Percentiles rank a stretch among this genome's conserved stretches.
Evolutionary conservation across 2,888 invertebrate species (phyloP).

Genomic region (Lycophotia porphyrea): DNA sequence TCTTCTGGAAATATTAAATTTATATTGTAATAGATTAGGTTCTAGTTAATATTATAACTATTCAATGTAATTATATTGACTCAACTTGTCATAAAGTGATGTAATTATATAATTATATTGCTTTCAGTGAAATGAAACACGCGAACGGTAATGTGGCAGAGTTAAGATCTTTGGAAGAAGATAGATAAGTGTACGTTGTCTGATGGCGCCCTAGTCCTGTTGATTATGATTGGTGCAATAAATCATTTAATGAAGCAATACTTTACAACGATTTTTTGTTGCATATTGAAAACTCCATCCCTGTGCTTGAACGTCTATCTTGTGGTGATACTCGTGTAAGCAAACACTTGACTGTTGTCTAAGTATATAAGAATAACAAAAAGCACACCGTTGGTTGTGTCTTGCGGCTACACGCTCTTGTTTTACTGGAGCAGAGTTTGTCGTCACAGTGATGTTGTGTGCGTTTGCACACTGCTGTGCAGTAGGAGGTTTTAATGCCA

Average conservation of each 20-base stretch:
- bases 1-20: slow-evolving; percentile 17
- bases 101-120: slow-evolving; percentile 38
- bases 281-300: slow-evolving; percentile 12
- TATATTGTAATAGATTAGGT: slow-evolving; percentile 47
- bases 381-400: neutral
- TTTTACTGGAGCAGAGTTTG: neutral
- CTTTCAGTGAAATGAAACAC: slow-evolving; percentile 7
- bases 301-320: neutral
- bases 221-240: slow-evolving; percentile 31
- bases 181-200: slow-evolving; percentile 5
- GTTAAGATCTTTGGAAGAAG: slow-evolving; percentile 40
- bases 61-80: slow-evolving; percentile 34
- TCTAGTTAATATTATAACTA: slow-evolving; percentile 43
- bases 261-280: slow-evolving; percentile 30
- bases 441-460: neutral
- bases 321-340: neutral
- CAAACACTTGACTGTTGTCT: neutral
- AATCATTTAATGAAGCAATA: slow-evolving; percentile 12
- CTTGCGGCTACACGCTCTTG: neutral
- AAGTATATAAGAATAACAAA: neutral
- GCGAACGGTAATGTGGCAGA: slow-evolving; percentile 17
- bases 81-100: slow-evolving; percentile 33
- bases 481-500: neutral
- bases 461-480: neutral
- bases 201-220: neutral